A percentile compares a stretch with the other conserved stretches of the same genome.
These are phyloP conservation scores for Psophia crepitans DNA, from an alignment of 2,113 vertebrate species.

Conservation along the genomic window DNA sequence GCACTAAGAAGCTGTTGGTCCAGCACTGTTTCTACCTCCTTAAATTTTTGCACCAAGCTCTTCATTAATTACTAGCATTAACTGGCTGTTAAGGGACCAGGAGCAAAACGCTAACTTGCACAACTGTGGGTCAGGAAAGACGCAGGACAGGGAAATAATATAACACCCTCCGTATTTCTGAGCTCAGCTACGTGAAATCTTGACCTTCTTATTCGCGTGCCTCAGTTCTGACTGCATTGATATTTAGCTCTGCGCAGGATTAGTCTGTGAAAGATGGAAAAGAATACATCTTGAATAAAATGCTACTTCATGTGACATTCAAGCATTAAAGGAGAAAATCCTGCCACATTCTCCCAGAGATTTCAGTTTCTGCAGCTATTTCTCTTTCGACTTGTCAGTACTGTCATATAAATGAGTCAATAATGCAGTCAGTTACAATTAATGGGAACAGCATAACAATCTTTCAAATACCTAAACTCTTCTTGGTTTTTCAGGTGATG, in stretches of 20 bases:
- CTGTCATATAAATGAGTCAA: conserved; percentile 18
- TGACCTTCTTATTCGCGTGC: neutral
- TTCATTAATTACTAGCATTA: neutral
- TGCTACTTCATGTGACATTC: neutral
- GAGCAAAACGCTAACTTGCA: neutral
- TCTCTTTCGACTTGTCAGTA: conserved; percentile 13
- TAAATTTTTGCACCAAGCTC: neutral
- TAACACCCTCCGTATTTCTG: neutral
- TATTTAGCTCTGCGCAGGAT: neutral
- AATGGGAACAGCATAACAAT: conserved; percentile 11
- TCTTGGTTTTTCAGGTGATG: neutral
- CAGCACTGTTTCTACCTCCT: neutral
- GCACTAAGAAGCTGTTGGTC: neutral
- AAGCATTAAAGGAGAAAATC: conserved; percentile 4
- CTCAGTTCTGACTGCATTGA: neutral
- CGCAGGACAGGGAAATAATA: neutral
- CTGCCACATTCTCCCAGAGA: conserved; percentile 5
- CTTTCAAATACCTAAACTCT: neutral
- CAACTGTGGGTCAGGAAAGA: neutral
- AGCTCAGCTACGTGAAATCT: neutral
- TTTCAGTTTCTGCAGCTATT: conserved; percentile 24
- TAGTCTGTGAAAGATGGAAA: neutral
- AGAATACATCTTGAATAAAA: conserved; percentile 21
- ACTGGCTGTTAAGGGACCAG: neutral
- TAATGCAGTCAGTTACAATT: conserved; percentile 34